Evolutionary conservation across 2,888 invertebrate genomes (phyloP), one percentile per base, ranked within the genome.

Genomic region (Pterostichus niger): DNA sequence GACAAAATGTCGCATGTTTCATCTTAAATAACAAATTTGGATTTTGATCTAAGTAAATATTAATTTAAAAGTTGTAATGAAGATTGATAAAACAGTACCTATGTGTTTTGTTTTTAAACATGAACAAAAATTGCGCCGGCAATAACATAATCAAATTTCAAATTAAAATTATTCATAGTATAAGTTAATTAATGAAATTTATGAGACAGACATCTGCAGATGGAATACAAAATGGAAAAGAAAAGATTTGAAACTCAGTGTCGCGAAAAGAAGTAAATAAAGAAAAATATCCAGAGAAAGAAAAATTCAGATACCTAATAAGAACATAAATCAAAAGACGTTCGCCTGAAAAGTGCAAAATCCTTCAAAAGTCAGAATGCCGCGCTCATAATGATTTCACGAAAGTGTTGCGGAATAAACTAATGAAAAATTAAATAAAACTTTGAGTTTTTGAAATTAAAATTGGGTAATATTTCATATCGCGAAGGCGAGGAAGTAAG

Each of bases 401-500:
- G 33, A 75, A 75, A 75, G 46, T 52, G 52, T 75, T 75, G 75
- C 33, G 75, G 52, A 75, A 49, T 75, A 75, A 56, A 52, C 75
- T 52, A 75, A 54, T 75, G 75, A 75, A 75, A 75, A 75, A 77
- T 77, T 77, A 56, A 77, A 77, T 6, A 77, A 56, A 77, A 77
- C 54, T 54, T 56, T 13, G 77, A 77, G 56, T 77, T 77, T 56
- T 82, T 73, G 54, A 82, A 82, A 82, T 49, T 56, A 61, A 82
- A 82, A 82, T 82, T 61, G 46, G 49, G 61, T 75, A 82, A 82
- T 82, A 82, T 75, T 75, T 82, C 82, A 82, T 46, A 75, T 59
- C 75, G 33, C 56, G 31, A 49, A 75, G 59, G 35, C 44, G 56
- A 73, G 75, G 59, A 83, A 84, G 84, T 83, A 83, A 81, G 84